Evolutionary conservation across 2,888 invertebrate genomes (phyloP).

Genomic region (Rhagonycha lutea): DNA sequence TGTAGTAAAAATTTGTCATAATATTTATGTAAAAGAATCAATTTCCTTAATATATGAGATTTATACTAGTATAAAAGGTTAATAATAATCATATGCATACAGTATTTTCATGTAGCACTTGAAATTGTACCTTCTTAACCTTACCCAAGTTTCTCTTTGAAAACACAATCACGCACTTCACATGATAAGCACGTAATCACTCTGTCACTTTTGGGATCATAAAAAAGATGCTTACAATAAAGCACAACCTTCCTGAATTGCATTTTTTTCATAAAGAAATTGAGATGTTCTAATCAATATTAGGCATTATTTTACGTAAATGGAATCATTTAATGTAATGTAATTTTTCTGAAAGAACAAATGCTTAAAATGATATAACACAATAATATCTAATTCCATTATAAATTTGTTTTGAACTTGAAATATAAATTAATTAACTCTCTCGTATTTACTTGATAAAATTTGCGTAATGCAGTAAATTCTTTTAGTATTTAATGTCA

Average conservation of each 20-base stretch:
- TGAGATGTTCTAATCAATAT: background rate
- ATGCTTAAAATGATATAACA: background rate
- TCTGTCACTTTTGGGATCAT: background rate
- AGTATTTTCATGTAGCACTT: background rate
- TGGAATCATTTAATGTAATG: background rate
- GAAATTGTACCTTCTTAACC: background rate
- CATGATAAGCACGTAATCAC: background rate
- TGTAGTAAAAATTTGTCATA: background rate
- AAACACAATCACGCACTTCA: background rate
- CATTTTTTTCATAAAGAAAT: background rate
- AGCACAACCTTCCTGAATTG: background rate
- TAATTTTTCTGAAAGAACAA: background rate
- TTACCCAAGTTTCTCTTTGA: background rate
- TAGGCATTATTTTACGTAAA: background rate
- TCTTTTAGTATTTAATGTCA: background rate
- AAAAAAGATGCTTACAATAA: background rate
- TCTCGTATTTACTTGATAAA: background rate
- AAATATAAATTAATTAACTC: background rate
- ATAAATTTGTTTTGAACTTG: background rate
- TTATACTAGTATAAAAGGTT: background rate
- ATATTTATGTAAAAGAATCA: background rate
- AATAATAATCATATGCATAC: background rate
- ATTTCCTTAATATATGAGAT: background rate
- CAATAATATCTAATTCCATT: background rate
- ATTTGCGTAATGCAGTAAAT: background rate